phyloP scores from a whole-genome alignment of 2,888 invertebrate genomes.

The Cosmopolites sordidus region DNA sequence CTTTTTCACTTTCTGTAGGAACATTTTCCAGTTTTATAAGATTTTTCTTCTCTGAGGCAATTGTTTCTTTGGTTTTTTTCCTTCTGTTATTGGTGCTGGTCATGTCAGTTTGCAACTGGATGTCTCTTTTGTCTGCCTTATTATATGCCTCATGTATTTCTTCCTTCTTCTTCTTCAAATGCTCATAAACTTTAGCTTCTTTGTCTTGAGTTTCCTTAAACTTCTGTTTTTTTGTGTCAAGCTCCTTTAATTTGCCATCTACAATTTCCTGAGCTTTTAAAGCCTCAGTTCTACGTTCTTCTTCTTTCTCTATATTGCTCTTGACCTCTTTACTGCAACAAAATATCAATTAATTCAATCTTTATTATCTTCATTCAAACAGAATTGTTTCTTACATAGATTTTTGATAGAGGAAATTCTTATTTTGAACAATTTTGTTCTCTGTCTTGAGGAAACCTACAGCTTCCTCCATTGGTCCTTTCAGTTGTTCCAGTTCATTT shows the following conservation, averaged over 20 bases:
- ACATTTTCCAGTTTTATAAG: conserved; percentile 60
- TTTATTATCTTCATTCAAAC: no score
- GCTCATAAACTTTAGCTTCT: conserved; percentile 44
- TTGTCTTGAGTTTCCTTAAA: conserved; percentile 41
- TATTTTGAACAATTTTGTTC: conserved; percentile 66
- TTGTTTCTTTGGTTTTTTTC: conserved; percentile 66
- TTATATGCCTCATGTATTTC: conserved; percentile 54
- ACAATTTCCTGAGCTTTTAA: conserved; percentile 60
- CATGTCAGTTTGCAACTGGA: conserved; percentile 62
- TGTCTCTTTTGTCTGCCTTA: conserved; percentile 61
- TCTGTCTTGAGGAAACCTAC: conserved; percentile 73
- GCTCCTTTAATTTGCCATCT: conserved; percentile 54
- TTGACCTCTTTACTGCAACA: conserved; percentile 53
- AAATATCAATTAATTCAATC: not conserved
- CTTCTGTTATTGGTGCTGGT: conserved; percentile 67
- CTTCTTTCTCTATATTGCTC: conserved; percentile 52
- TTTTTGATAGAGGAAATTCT: conserved; percentile 69
- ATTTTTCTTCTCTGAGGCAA: conserved; percentile 64
- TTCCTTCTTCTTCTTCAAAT: conserved; percentile 44
- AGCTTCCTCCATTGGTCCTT: conserved; percentile 74
- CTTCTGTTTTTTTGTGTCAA: conserved; percentile 51
- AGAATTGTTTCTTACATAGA: conserved; percentile 53
- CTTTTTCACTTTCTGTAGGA: conserved; percentile 70
- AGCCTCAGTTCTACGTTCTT: conserved; percentile 56
- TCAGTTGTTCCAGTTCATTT: conserved; percentile 73